Percentiles rank a stretch among this genome's conserved stretches.
phyloP scores from a whole-genome alignment of 2,113 vertebrate genomes.

The Thryonomys swinderianus region DNA sequence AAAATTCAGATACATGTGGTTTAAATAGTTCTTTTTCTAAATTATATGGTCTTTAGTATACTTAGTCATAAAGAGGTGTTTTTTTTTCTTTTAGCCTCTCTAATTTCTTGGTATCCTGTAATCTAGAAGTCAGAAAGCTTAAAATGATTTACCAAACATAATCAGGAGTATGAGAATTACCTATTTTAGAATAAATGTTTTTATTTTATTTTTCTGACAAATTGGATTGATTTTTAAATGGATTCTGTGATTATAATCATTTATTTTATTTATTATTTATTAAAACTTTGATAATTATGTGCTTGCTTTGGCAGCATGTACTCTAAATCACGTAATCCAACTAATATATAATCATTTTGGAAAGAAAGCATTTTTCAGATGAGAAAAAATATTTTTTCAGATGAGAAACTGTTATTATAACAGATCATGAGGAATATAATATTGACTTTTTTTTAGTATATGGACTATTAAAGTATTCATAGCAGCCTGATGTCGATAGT shows the following conservation, averaged over 20 bases:
- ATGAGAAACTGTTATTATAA: no score
- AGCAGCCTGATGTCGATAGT: neutral
- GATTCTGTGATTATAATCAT: neutral
- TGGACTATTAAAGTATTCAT: neutral
- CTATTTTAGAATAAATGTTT: neutral
- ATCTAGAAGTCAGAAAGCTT: neutral
- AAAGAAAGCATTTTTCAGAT: neutral
- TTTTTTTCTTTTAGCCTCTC: neutral
- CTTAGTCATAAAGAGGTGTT: neutral
- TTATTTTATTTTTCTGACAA: neutral
- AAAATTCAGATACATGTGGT: neutral
- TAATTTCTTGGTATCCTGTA: neutral
- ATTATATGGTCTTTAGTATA: neutral
- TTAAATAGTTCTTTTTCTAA: neutral
- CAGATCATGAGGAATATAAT: neutral
- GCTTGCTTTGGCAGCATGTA: no score
- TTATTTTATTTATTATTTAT: neutral
- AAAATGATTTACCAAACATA: neutral
- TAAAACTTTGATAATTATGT: neutral
- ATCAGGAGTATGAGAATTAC: neutral
- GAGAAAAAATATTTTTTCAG: slow-evolving; percentile 32
- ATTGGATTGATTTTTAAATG: neutral
- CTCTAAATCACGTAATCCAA: neutral
- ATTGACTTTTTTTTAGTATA: neutral
- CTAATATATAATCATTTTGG: neutral